A percentile compares a stretch with the other conserved stretches of the same genome.
phyloP scores from a whole-genome alignment of 2,113 vertebrate species.

The Tor tambroides region DNA sequence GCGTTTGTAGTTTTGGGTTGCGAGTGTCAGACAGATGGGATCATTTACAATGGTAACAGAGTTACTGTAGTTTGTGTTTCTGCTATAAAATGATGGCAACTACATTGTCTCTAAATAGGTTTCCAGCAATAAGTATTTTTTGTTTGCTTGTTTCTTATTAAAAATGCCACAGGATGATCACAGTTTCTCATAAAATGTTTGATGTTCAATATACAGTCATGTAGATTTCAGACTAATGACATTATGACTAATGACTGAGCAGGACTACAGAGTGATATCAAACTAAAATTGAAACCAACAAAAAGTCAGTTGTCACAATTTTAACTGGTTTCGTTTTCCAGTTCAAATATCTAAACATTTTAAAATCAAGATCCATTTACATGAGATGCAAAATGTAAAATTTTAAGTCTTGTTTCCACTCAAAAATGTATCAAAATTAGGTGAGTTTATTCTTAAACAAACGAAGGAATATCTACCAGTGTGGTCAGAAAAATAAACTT shows the following conservation, averaged over 20 bases:
- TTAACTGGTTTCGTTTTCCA: too few species aligned
- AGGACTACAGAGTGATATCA: background rate
- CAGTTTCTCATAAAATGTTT: background rate
- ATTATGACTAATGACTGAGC: background rate
- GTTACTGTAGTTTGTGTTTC: too few species aligned
- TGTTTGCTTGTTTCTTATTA: background rate
- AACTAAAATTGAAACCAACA: background rate
- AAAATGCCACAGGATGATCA: background rate
- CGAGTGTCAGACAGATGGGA: background rate
- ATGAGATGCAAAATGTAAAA: too few species aligned
- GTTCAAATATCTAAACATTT: too few species aligned
- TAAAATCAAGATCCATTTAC: too few species aligned
- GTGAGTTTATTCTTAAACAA: background rate
- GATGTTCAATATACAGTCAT: background rate
- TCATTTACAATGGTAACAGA: background rate
- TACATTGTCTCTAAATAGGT: background rate
- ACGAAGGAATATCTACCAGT: background rate
- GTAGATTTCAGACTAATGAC: background rate
- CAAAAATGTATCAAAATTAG: background rate
- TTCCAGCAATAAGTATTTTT: background rate
- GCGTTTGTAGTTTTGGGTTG: background rate
- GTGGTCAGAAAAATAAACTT: too few species aligned
- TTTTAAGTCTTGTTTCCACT: background rate
- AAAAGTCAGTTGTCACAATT: background rate
- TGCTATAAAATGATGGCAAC: background rate